Evolutionary conservation across 2,797 vertebrate species (phyloP).

Genomic region (Myotis planiceps): DNA sequence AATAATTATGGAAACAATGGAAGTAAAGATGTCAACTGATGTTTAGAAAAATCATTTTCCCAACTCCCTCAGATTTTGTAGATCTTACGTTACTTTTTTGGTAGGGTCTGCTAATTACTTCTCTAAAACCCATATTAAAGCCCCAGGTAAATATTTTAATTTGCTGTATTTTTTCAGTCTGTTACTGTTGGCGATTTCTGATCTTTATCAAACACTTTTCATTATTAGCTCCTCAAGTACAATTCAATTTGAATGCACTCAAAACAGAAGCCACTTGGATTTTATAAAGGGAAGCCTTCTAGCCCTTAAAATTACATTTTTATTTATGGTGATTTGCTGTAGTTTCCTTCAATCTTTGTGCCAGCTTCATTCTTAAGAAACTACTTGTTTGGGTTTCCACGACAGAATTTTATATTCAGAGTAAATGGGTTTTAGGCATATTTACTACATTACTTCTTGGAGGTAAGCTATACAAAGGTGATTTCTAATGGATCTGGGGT

Average conservation of each 20-base stretch:
- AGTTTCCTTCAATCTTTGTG: slow-evolving; percentile 1
- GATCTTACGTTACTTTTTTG: not conserved
- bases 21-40: not conserved
- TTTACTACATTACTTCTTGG: not conserved
- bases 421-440: not conserved
- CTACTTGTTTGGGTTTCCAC: slow-evolving; percentile 6
- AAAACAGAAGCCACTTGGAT: not conserved
- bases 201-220: slow-evolving; percentile 14
- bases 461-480: not conserved
- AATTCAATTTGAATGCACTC: slow-evolving; percentile 6
- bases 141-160: not conserved
- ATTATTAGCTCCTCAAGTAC: slow-evolving; percentile 13
- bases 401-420: slow-evolving; percentile 23
- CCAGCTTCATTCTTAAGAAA: slow-evolving; percentile 16
- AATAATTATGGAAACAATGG: not conserved
- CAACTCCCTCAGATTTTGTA: not conserved
- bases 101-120: not conserved
- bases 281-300: not conserved
- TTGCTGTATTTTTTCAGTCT: not conserved
- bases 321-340: not conserved
- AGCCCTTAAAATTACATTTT: slow-evolving; percentile 12
- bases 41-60: not conserved
- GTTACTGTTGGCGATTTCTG: slow-evolving; percentile 2
- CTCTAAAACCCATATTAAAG: slow-evolving; percentile 10
- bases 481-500: not conserved